phyloP scores from a whole-genome alignment of 2,113 vertebrate genomes.

The Amblyornis subalaris region DNA sequence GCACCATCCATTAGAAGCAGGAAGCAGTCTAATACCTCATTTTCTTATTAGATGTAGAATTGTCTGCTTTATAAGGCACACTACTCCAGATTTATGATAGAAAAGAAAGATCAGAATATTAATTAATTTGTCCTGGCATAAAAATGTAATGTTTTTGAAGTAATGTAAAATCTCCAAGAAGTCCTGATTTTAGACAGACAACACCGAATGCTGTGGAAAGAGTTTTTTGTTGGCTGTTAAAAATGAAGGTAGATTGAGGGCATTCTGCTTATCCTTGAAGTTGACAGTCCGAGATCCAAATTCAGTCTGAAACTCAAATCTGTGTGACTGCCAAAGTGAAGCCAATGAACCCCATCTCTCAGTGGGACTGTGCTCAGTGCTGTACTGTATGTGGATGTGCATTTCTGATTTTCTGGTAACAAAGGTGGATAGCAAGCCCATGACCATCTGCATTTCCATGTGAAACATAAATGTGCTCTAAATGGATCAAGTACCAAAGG shows the following conservation, averaged over 20 bases:
- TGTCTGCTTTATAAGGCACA: background rate
- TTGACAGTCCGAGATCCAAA: background rate
- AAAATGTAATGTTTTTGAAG: background rate
- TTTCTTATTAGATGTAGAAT: background rate
- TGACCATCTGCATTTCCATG: background rate
- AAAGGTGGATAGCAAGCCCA: accelerated
- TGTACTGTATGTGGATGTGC: background rate
- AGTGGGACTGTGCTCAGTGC: background rate
- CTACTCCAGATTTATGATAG: background rate
- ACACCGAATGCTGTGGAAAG: background rate
- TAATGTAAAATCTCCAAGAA: background rate
- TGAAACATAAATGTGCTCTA: background rate
- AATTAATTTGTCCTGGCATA: background rate
- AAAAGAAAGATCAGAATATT: background rate
- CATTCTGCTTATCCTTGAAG: background rate
- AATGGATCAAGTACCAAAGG: background rate
- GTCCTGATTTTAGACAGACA: background rate
- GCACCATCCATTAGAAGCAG: background rate
- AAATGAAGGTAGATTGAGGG: background rate
- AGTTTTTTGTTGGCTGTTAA: background rate
- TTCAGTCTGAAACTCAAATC: background rate
- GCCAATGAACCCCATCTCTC: background rate
- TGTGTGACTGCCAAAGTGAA: background rate
- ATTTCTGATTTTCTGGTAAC: background rate
- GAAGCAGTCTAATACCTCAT: background rate